Evolutionary conservation across 2,113 vertebrate species (phyloP).

Genomic region (Polypterus bichir): DNA sequence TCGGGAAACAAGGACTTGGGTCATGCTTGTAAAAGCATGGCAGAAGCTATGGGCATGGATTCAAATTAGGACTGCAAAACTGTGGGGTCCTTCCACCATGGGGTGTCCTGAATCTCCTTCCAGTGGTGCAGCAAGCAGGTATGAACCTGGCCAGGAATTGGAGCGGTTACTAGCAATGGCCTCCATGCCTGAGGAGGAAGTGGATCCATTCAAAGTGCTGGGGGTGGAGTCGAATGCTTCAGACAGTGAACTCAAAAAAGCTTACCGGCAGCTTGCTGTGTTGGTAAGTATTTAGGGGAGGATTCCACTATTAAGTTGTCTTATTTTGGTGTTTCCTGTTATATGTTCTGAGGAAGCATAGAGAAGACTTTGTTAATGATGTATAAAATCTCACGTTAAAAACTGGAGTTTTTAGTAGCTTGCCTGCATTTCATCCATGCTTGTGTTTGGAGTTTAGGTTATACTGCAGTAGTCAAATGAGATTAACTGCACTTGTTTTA

Average conservation of each 20-base stretch:
- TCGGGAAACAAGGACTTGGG: conserved; percentile 47
- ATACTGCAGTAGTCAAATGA: too few species aligned
- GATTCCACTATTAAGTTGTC: too few species aligned
- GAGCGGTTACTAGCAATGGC: conserved; percentile 69
- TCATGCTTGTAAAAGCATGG: conserved; percentile 28
- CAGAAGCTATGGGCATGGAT: conserved; percentile 24
- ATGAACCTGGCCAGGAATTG: conserved; percentile 61
- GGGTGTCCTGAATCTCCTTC: conserved; percentile 36
- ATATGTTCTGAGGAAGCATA: too few species aligned
- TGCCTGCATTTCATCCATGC: too few species aligned
- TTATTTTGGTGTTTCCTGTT: too few species aligned
- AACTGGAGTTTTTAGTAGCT: too few species aligned
- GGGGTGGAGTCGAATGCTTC: conserved; percentile 69
- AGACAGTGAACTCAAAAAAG: conserved; percentile 71
- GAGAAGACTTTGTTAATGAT: too few species aligned
- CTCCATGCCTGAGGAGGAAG: conserved; percentile 70
- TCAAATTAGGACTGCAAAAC: conserved; percentile 28
- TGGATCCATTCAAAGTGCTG: conserved; percentile 78
- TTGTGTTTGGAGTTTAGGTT: too few species aligned
- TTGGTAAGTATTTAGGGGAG: conserved; percentile 33
- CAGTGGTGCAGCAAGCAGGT: conserved; percentile 26
- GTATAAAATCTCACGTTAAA: too few species aligned
- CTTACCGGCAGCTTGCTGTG: conserved; percentile 71
- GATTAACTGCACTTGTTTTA: too few species aligned
- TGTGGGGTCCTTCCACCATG: conserved; percentile 15